Conservation (phyloP, 2,888 invertebrate genomes). For the Nymphalis urticae region DNA sequence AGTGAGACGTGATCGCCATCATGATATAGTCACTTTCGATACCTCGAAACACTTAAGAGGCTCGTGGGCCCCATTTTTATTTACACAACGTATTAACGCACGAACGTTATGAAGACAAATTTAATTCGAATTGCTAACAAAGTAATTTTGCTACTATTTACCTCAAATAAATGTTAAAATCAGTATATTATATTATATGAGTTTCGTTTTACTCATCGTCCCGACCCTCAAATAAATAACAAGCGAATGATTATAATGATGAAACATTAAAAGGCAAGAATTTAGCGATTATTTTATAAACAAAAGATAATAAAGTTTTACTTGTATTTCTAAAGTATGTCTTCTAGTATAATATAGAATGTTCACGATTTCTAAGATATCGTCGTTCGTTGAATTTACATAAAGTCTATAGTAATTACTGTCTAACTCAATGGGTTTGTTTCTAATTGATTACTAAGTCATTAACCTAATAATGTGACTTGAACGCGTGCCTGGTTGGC, state of each 20-base stretch:
- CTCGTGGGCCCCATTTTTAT: constrained; percentile 24
- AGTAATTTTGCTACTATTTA: background rate
- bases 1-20: constrained; percentile 34
- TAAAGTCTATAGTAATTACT: constrained; percentile 13
- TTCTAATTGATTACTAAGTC: constrained; percentile 18
- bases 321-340: background rate
- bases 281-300: too few relatives aligned
- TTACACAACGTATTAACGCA: constrained; percentile 21
- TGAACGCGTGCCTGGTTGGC: constrained; percentile 18
- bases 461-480: constrained; percentile 22
- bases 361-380: background rate
- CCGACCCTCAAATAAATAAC: too few relatives aligned
- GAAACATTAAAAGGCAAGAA: too few relatives aligned
- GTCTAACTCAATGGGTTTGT: constrained; percentile 18
- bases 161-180: background rate
- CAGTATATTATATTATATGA: background rate
- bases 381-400: constrained; percentile 2
- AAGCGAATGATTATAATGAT: too few relatives aligned
- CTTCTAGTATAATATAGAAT: background rate
- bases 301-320: too few relatives aligned
- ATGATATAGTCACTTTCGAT: constrained; percentile 32
- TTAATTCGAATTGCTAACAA: background rate
- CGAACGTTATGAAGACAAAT: background rate
- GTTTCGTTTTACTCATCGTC: background rate
- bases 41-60: constrained; percentile 25